These are phyloP conservation scores for Pseudococcus jackbeardsleyi DNA, from an alignment of 2,888 invertebrate genomes.

Conservation along the genomic window DNA sequence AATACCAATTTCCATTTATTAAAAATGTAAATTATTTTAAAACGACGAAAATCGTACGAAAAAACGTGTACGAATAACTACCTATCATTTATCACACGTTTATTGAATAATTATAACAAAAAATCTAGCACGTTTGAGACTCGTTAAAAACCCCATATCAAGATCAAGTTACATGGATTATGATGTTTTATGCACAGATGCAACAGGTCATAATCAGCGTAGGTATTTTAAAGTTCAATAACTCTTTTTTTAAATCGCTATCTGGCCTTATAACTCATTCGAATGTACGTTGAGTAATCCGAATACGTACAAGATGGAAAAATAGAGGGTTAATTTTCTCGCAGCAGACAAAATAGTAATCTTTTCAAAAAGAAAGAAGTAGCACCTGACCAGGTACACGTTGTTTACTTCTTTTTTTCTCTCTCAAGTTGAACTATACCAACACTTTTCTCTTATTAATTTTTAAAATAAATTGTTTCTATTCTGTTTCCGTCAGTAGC, in stretches of 20 bases:
- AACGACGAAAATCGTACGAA: neutral
- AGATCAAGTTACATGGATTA: neutral
- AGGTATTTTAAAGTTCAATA: neutral
- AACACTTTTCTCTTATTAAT: neutral
- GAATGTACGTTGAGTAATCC: too few species aligned
- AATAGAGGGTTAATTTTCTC: neutral
- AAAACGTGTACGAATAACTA: neutral
- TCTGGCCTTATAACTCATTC: neutral
- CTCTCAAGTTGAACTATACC: neutral
- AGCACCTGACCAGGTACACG: neutral
- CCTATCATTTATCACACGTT: slow-evolving; percentile 4
- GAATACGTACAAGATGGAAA: neutral
- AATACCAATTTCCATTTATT: neutral
- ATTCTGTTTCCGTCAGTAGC: neutral
- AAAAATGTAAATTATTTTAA: neutral
- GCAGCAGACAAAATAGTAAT: neutral
- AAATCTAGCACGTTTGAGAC: neutral
- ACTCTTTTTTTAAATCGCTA: neutral
- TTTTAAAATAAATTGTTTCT: slow-evolving; percentile 31
- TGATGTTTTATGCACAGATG: neutral
- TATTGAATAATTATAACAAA: neutral
- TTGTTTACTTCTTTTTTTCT: neutral
- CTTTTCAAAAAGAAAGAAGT: neutral
- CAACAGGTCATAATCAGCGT: neutral
- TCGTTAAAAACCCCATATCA: neutral